Evolutionary conservation across 2,888 invertebrate species (phyloP), one percentile per base, ranked within the genome.

Genomic region (Xiphydria camelus): DNA sequence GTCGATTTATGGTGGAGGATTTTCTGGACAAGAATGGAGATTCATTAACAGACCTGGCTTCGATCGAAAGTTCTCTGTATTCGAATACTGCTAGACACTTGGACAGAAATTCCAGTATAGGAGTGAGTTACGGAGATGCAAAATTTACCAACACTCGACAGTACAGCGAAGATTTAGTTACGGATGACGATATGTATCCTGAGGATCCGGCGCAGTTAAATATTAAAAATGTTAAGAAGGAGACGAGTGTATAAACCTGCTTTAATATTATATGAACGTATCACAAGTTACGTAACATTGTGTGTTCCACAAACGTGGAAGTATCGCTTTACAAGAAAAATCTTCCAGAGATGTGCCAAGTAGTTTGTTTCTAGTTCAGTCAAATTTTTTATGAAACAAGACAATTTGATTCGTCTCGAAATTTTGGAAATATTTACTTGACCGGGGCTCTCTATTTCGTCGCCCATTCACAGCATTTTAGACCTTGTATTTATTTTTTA

Each of bases 171-270:
- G 45, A 51, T 7, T 47, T 45, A 20, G 45, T 45, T 18, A 32
- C 35, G 32, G 44, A 51, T 15, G 19, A 47, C 29, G 59, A 64
- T 23, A 39, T 46, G 4, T 57, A 58, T 32, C 45, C 55, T 18
- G 51, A 55, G 21, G 53, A 56, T 45, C 29, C 55, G n/a, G 47
- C 53, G 10, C 57, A 41, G 17, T 43, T 48, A 10, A 46, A 39
- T 25, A 53, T 51, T 25, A 48, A 54, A 38, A 57, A 62, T 32
- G 53, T 61, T 3, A 74, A 75, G 29, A 74, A 69, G 51, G 75
- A 75, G 58, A 75, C 75, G 35, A 74, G 75, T 40, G 75, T 75
- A 45, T 75, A 54, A 66, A 12, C 10, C 31, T 12, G 10, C 7
- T 14, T 31, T 18, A 18, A n/a, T 9, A 36, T 29, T 2, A 32